Conservation (phyloP, 2,888 invertebrate genomes). For the Hololepta plana region DNA sequence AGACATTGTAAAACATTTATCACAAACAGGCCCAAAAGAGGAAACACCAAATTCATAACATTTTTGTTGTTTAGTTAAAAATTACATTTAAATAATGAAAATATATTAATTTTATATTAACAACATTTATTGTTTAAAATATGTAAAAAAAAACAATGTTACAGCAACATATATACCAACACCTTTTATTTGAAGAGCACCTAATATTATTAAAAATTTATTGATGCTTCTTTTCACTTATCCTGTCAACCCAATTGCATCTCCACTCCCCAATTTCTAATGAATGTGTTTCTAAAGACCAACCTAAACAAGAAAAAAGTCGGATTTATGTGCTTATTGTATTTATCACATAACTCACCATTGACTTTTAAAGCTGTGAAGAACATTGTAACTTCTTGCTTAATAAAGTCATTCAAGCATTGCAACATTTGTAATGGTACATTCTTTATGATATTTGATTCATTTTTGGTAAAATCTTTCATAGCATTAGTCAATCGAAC, state of each 20-base stretch:
- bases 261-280: constrained; percentile 24
- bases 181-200: constrained; percentile 1
- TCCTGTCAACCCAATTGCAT: constrained; percentile 12
- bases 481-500: constrained; percentile 19
- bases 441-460: constrained; percentile 10
- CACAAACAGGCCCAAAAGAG: constrained; percentile 50
- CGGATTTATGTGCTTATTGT: not conserved
- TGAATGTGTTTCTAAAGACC: constrained; percentile 22
- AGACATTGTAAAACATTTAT: constrained; percentile 88
- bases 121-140: constrained; percentile 1
- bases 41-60: constrained; percentile 20
- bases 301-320: constrained; percentile 16
- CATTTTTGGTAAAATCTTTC: constrained; percentile 16
- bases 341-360: constrained; percentile 17
- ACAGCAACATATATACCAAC: not conserved
- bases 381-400: constrained; percentile 21
- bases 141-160: not conserved
- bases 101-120: constrained; percentile 7
- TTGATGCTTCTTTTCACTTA: not conserved
- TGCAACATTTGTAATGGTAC: constrained; percentile 16
- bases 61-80: constrained; percentile 9
- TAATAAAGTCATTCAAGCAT: constrained; percentile 19
- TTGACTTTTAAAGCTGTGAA: constrained; percentile 21
- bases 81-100: constrained; percentile 15
- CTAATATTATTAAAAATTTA: not conserved